These are phyloP conservation scores for Psittacus erithacus DNA, from an alignment of 2,113 vertebrate species.

Conservation along the genomic window DNA sequence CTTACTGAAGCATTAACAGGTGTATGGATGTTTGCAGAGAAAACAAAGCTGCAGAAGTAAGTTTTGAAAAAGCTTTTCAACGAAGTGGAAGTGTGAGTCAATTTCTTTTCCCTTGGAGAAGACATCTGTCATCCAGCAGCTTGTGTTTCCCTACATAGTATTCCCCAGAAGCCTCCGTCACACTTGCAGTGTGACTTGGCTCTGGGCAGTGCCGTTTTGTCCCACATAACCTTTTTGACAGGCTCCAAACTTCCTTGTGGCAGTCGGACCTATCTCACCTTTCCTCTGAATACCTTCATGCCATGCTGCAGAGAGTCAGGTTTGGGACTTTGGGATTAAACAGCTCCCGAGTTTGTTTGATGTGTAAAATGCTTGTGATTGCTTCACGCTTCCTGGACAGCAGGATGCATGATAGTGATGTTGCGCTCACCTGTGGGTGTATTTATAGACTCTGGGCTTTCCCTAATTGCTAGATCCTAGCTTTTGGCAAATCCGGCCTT, in stretches of 20 bases:
- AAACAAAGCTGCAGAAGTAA: neutral
- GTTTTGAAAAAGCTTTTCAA: neutral
- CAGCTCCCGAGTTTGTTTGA: neutral
- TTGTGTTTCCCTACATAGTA: fast-evolving
- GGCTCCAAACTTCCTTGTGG: neutral
- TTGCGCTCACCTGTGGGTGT: neutral
- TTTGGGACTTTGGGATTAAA: neutral
- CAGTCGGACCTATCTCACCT: neutral
- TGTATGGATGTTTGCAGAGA: neutral
- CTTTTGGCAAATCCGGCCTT: constrained; percentile 21
- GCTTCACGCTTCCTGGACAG: neutral
- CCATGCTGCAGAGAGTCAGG: neutral
- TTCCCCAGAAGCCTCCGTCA: neutral
- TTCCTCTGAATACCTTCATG: neutral
- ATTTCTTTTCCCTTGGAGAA: neutral
- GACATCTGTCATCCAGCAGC: neutral
- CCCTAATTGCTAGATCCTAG: constrained; percentile 4
- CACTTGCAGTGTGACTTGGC: neutral
- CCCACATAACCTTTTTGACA: neutral
- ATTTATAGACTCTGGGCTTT: constrained; percentile 37
- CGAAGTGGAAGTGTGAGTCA: fast-evolving
- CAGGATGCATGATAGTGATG: neutral
- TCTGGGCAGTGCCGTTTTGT: neutral
- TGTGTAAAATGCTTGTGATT: neutral
- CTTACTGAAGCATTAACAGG: neutral